Base-by-base conservation (phyloP, 1,140 invertebrate species). In the Brachionus rotundiformis region DNA sequence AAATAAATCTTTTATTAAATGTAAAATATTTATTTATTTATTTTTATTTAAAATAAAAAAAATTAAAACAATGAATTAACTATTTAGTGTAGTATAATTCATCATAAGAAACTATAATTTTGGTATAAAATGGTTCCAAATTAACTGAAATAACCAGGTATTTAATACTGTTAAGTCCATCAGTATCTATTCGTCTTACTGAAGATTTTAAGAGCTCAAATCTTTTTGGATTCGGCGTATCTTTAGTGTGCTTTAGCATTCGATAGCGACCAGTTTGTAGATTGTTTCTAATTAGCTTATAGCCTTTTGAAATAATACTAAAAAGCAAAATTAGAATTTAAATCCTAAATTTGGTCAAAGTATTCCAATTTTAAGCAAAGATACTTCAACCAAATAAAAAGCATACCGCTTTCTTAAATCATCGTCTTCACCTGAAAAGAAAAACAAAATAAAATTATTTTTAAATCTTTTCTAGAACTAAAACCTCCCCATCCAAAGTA, bases 211-310 rank as follows among this genome's bases (percentile, higher is more conserved):
- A 83, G 25, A 90, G 84, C 82, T 89, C 83, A 76, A 82, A 75
- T 82, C 86, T 87, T 8, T 36, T 36, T 3, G 63, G 31, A 68
- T 68, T 68, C 3, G 16, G 27, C n/a, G 11, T 8, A 19, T 68
- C 63, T n/a, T 23, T 49, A 36, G 7, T 19, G 88, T 97, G 95
- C 84, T 91, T 91, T 49, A 97, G 88, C 94, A 96, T 96, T 68
- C 29, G 13, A 68, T 68, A 68, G 13, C 63, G 27, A 19, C 63
- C 63, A 8, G 33, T 68, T 36, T 68, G 31, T 1, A 68, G 33
- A 13, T 29, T 29, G 29, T 63, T 29, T 29, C 61, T 29, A n/a
- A 33, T 63, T 27, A 63, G n/a, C 29, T 33, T 63, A 63, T 29
- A 63, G 11, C 29, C 25, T 63, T 63, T 63, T 25, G 61, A 29